Evolutionary conservation across 1,140 invertebrate species (phyloP), one percentile per base, ranked within the genome.

Genomic region (Drosophila chauvacae): DNA sequence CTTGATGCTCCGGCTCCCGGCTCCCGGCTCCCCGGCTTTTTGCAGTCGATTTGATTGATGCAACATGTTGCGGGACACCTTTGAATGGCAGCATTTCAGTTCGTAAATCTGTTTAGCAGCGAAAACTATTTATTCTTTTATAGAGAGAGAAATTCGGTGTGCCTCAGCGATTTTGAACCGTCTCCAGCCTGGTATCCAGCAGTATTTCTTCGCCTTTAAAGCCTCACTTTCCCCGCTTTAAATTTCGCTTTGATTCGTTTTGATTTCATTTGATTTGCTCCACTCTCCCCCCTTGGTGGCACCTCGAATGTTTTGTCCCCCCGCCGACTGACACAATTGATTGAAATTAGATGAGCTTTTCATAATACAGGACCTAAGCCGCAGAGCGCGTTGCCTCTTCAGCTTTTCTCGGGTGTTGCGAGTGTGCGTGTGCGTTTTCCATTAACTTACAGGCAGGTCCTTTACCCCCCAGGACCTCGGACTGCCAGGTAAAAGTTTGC

Each of bases 261-360:
- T 47, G 57, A 61, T 64, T 64, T 64, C 39, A 26, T 61, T 61
- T 41, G 61, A 58, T 63, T 63, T 39, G 7, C 51, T 20, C 33
- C 18, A 4, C 42, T 5, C 10, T n/a, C n/a, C 16, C 26, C 26
- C 6, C 26, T 26, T 26, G 26, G 26, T 26, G 26, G 18, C 50
- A 59, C 26, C 35, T 23, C 10, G 14, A 72, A 73, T 63, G 47
- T 74, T 74, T 72, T 14, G 56, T 16, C 64, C 78, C 14, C 16
- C 4, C 28, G 18, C 6, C 57, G 73, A 66, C 77, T 75, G 82
- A 69, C 69, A 72, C 82, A 85, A 85, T 85, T 85, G 82, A 85
- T 86, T 85, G 82, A 85, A 85, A 85, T 85, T 85, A 85, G 82
- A 85, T 85, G 82, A 85, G 82, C 82, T 85, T 85, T 85, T 86